Evolutionary conservation across 92 coral and sea anemone genomes (phyloP), one percentile per base, ranked within the genome.

Genomic region (Nematostella vectensis): DNA sequence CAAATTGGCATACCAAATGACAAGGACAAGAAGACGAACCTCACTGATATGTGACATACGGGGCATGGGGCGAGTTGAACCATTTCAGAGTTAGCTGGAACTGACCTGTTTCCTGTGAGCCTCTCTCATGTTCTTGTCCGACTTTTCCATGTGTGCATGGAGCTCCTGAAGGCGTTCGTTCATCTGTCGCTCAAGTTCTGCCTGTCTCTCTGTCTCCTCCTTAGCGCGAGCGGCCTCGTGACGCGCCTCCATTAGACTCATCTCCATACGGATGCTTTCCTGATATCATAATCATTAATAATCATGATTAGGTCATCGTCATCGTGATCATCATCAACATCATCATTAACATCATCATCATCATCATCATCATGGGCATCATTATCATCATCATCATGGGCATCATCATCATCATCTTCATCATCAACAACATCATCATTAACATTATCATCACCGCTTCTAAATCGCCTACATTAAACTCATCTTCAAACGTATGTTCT

Each of bases 251-350:
- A 87, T 80, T 25, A 93, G 66, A 47, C 83, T 89, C 45, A 93
- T 77, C 74, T 93, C 99, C 76, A 88, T 87, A 59, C 76, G 87
- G 42, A 93, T 63, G 71, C 89, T 79, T 69, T 93, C 99, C 99
- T 93, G 13, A 24, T 4, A 25, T n/a, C n/a, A n/a, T 12, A 0
- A 12, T 45, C 17, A 44, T 1, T 44, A 44, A 44, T 2, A 3
- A 25, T 9, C 22, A 11, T 20, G 9, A 17, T 44, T 20, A 43
- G 1, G 3, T 3, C 22, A 4, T 6, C 30, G 25, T n/a, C n/a
- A n/a, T n/a, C n/a, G n/a, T n/a, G n/a, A n/a, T n/a, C n/a, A n/a
- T n/a, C n/a, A n/a, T n/a, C n/a, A n/a, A n/a, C n/a, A n/a, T n/a
- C n/a, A n/a, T n/a, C n/a, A n/a, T n/a, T n/a, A n/a, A n/a, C n/a